These are phyloP conservation scores for Saccostrea cuccullata DNA, from an alignment of 1,140 invertebrate genomes.

Conservation along the genomic window DNA sequence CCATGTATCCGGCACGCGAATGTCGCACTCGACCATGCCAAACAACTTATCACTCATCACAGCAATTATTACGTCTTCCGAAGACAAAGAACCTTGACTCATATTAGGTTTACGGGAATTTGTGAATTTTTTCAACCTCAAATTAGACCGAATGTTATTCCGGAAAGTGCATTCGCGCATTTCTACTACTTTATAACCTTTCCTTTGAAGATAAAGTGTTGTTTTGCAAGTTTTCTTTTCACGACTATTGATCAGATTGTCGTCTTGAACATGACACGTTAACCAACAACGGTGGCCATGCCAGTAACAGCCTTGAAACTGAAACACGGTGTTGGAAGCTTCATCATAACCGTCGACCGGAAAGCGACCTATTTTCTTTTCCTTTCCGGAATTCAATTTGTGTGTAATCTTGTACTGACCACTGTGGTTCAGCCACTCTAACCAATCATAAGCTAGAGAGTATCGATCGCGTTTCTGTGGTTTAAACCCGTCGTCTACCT, in stretches of 20 bases:
- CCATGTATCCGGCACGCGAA: conserved; percentile 52
- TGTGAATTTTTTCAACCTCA: conserved; percentile 33
- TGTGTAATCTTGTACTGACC: conserved; percentile 29
- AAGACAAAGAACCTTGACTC: conserved; percentile 11
- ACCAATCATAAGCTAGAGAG: conserved; percentile 34
- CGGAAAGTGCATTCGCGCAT: conserved; percentile 40
- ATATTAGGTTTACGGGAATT: conserved; percentile 4
- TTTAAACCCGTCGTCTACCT: no score
- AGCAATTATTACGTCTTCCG: conserved; percentile 38
- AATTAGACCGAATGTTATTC: background rate
- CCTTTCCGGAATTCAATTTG: conserved; percentile 31
- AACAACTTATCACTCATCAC: conserved; percentile 33
- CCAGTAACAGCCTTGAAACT: conserved; percentile 45
- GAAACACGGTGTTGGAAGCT: conserved; percentile 4
- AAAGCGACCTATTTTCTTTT: conserved; percentile 41
- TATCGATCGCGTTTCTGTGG: conserved; percentile 40
- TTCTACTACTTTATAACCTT: conserved; percentile 38
- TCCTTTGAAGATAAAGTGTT: conserved; percentile 5
- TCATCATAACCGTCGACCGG: conserved; percentile 44
- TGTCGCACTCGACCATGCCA: conserved; percentile 54
- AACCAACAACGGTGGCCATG: conserved; percentile 41
- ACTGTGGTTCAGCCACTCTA: conserved; percentile 39
- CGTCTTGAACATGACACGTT: conserved; percentile 15
- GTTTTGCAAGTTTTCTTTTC: conserved; percentile 32
- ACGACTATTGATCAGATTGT: background rate